Conservation (phyloP, 2,888 invertebrate species). For the Microchrysa polita region DNA sequence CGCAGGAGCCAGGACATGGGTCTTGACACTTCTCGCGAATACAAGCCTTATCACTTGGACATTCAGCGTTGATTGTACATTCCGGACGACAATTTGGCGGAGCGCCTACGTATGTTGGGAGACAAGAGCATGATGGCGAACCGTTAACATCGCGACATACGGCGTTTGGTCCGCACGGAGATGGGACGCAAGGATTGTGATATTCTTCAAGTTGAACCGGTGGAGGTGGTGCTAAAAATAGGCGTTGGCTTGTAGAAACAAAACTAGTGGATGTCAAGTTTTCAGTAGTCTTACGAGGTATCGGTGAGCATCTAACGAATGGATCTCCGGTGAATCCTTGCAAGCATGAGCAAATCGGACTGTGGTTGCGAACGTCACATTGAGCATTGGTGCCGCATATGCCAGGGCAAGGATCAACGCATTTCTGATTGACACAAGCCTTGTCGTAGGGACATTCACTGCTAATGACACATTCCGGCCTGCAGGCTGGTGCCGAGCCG, state of each 20-base stretch:
- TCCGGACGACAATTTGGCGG: slow-evolving; percentile 79
- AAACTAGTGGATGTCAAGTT: slow-evolving; percentile 48
- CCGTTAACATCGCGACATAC: slow-evolving; percentile 73
- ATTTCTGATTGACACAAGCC: slow-evolving; percentile 74
- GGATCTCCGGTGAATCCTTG: slow-evolving; percentile 78
- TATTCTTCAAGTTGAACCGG: slow-evolving; percentile 58
- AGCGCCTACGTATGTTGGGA: slow-evolving; percentile 72
- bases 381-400: slow-evolving; percentile 73
- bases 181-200: slow-evolving; percentile 74
- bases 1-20: slow-evolving; percentile 78
- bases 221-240: slow-evolving; percentile 41
- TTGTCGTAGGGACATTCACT: slow-evolving; percentile 70
- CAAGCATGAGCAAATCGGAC: slow-evolving; percentile 79
- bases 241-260: slow-evolving; percentile 31
- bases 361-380: slow-evolving; percentile 79
- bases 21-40: slow-evolving; percentile 75
- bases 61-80: slow-evolving; percentile 76
- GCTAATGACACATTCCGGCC: slow-evolving; percentile 74
- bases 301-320: slow-evolving; percentile 71
- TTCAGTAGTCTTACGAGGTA: slow-evolving; percentile 60
- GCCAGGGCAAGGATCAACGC: slow-evolving; percentile 72
- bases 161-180: slow-evolving; percentile 79
- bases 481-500: slow-evolving; percentile 73
- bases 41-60: slow-evolving; percentile 75
- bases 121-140: slow-evolving; percentile 73